These are phyloP conservation scores for Lepidothrix coronata DNA, from an alignment of 2,113 vertebrate species.

Conservation along the genomic window DNA sequence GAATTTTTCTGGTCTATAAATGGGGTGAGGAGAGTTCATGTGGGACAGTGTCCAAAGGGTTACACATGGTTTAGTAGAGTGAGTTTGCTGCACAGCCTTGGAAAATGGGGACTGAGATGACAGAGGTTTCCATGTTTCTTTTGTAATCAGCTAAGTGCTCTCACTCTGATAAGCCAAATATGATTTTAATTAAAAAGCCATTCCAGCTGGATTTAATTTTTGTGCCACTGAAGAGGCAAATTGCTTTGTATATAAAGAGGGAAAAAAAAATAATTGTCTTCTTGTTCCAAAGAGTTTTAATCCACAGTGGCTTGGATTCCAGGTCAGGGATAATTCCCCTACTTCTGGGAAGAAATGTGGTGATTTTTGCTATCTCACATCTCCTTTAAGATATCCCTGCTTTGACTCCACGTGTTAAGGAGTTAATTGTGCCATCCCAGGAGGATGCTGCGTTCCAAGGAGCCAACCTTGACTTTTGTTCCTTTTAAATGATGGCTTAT, in stretches of 20 bases:
- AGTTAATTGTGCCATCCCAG: not conserved
- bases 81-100: not conserved
- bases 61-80: not conserved
- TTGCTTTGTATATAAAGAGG: not conserved
- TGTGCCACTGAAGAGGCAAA: not conserved
- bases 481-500: not conserved
- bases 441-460: not conserved
- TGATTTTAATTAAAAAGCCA: slow-evolving; percentile 58
- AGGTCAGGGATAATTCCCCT: not conserved
- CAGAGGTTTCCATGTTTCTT: not conserved
- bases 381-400: not conserved
- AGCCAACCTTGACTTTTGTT: not conserved
- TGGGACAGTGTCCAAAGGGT: not conserved
- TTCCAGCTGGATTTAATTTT: slow-evolving; percentile 45
- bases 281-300: not conserved
- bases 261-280: not conserved
- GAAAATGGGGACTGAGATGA: not conserved
- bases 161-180: slow-evolving; percentile 28
- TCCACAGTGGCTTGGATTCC: not conserved
- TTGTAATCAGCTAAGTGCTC: slow-evolving; percentile 27
- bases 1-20: not conserved
- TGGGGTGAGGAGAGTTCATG: not conserved
- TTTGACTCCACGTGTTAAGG: not conserved
- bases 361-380: not conserved
- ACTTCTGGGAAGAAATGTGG: not conserved